Conservation (phyloP, 1,140 invertebrate species). For the Elymnias hypermnestra region DNA sequence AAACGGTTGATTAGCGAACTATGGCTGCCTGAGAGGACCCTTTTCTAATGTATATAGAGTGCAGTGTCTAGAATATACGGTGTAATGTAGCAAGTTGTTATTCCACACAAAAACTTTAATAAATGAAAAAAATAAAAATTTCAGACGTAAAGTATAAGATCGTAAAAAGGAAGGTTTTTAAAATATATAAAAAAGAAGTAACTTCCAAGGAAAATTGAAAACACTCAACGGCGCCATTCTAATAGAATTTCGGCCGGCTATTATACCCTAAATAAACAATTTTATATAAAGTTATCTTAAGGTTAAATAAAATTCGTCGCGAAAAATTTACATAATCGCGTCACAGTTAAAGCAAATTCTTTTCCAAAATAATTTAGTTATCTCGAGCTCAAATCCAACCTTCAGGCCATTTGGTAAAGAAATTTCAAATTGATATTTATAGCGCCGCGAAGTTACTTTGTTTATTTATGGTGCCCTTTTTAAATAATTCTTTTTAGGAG, state of each 20-base stretch:
- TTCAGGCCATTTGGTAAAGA: constrained; percentile 22
- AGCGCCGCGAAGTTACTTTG: not conserved
- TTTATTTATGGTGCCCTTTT: constrained; percentile 2
- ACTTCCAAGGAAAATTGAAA: not conserved
- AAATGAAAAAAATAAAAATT: not conserved
- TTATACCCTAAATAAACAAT: constrained; percentile 17
- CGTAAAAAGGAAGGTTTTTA: not conserved
- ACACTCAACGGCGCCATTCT: not conserved
- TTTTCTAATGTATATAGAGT: too few relatives aligned
- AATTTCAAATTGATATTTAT: constrained; percentile 27
- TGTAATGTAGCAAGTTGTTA: too few relatives aligned
- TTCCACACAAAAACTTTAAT: too few relatives aligned
- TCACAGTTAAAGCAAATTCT: constrained; percentile 23
- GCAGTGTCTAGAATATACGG: too few relatives aligned
- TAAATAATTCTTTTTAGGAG: not conserved
- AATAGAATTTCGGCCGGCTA: constrained; percentile 10
- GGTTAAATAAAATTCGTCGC: constrained; percentile 16
- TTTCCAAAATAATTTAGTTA: constrained; percentile 44
- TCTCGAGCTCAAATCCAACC: constrained; percentile 11
- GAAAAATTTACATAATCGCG: constrained; percentile 41
- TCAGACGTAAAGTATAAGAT: not conserved
- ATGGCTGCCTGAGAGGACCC: too few relatives aligned
- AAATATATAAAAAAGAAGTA: not conserved
- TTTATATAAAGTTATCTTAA: constrained; percentile 15
- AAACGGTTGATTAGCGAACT: too few relatives aligned